phyloP scores from a whole-genome alignment of 1,140 invertebrate species.

The Heliconius melpomene region DNA sequence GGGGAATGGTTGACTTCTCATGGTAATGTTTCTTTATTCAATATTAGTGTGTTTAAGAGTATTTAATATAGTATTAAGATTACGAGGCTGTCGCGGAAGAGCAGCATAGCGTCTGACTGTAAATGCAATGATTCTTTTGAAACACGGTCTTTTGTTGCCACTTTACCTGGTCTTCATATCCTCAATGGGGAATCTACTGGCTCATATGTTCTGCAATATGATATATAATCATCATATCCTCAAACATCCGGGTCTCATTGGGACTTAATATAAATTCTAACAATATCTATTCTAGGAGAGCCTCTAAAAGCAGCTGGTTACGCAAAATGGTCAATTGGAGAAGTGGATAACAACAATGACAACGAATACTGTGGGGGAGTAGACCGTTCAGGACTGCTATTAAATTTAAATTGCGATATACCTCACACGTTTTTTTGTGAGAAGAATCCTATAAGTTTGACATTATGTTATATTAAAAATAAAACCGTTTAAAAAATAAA shows the following conservation, averaged over 20 bases:
- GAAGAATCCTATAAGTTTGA: slow-evolving; percentile 22
- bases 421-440: slow-evolving; percentile 28
- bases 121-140: no score
- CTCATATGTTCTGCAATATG: not conserved
- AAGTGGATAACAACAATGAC: slow-evolving; percentile 3
- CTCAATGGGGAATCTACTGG: not conserved
- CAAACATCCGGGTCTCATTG: not conserved
- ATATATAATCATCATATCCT: not conserved
- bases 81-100: no score
- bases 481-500: no score
- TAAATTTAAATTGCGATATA: slow-evolving; percentile 19
- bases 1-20: slow-evolving; percentile 26
- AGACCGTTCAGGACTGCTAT: slow-evolving; percentile 13
- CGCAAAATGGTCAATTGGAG: not conserved
- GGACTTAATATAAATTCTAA: not conserved
- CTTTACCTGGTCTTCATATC: no score
- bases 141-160: no score
- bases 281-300: slow-evolving; percentile 10
- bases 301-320: slow-evolving; percentile 19
- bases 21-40: slow-evolving; percentile 13
- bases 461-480: not conserved
- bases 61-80: not conserved
- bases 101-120: not conserved
- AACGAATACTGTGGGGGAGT: slow-evolving; percentile 26
- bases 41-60: not conserved